Evolutionary conservation across 2,888 invertebrate species (phyloP).

Genomic region (Cosmia pyralina): DNA sequence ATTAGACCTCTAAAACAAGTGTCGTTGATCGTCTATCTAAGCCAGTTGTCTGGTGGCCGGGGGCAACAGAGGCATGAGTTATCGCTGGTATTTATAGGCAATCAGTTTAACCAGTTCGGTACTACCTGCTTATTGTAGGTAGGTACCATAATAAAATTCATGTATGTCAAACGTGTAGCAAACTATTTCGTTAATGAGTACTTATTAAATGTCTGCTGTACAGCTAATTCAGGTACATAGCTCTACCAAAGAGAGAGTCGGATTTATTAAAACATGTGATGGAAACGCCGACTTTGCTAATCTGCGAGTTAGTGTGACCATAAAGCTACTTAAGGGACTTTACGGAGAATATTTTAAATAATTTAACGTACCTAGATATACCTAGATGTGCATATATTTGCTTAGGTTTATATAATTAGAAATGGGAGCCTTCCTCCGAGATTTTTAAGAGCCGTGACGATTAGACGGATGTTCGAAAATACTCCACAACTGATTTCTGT

Average conservation of each 20-base stretch:
- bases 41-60: slow-evolving; percentile 19
- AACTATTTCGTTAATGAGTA: slow-evolving; percentile 33
- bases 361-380: background rate
- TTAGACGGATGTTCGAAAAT: too few relatives aligned
- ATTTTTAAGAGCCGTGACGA: too few relatives aligned
- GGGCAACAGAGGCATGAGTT: slow-evolving; percentile 37
- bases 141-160: slow-evolving; percentile 44
- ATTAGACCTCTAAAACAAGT: slow-evolving; percentile 8
- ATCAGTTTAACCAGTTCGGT: slow-evolving; percentile 50
- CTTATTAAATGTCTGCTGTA: slow-evolving; percentile 21
- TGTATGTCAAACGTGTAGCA: slow-evolving; percentile 35
- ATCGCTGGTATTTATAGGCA: slow-evolving; percentile 35
- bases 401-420: background rate
- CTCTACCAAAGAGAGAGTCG: slow-evolving; percentile 28
- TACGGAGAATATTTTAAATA: background rate
- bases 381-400: slow-evolving; percentile 5
- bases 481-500: background rate
- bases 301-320: background rate
- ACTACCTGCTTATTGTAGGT: slow-evolving; percentile 17
- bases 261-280: slow-evolving; percentile 14
- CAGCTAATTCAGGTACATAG: slow-evolving; percentile 31
- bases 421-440: background rate
- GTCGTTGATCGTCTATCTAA: slow-evolving; percentile 21
- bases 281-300: slow-evolving; percentile 12
- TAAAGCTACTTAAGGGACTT: background rate